phyloP scores from a whole-genome alignment of 2,888 invertebrate species.

The Drosophila borealis region DNA sequence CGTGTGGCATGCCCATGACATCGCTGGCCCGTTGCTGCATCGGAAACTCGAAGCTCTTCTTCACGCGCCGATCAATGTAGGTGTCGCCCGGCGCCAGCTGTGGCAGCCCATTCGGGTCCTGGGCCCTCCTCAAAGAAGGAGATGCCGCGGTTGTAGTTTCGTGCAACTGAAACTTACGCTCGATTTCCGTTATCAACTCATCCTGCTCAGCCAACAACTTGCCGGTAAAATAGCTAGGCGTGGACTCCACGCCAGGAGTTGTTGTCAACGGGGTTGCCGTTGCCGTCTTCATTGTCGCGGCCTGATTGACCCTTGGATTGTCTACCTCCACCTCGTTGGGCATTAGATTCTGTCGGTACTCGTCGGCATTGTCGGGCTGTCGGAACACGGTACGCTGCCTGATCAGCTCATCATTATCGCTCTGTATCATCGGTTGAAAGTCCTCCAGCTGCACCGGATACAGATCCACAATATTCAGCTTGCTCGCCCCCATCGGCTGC shows the following conservation, averaged over 20 bases:
- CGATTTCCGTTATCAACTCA: conserved; percentile 84
- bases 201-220: conserved; percentile 84
- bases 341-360: conserved; percentile 75
- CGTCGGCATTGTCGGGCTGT: conserved; percentile 49
- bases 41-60: conserved; percentile 84
- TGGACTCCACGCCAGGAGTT: conserved; percentile 35
- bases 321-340: conserved; percentile 66
- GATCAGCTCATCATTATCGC: conserved; percentile 77
- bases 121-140: not conserved
- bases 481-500: conserved; percentile 66
- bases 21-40: conserved; percentile 81
- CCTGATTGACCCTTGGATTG: conserved; percentile 13
- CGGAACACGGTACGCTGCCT: conserved; percentile 76
- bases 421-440: conserved; percentile 65
- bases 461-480: conserved; percentile 83
- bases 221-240: conserved; percentile 79
- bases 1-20: conserved; percentile 76
- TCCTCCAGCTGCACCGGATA: conserved; percentile 83
- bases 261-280: conserved; percentile 11
- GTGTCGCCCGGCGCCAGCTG: conserved; percentile 52
- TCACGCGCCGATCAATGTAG: conserved; percentile 84
- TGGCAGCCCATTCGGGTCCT: conserved; percentile 18
- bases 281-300: conserved; percentile 19
- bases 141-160: conserved; percentile 65
- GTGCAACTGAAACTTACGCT: conserved; percentile 82